Base-by-base conservation (phyloP, 1,140 invertebrate species). In the Pomacea maculata region DNA sequence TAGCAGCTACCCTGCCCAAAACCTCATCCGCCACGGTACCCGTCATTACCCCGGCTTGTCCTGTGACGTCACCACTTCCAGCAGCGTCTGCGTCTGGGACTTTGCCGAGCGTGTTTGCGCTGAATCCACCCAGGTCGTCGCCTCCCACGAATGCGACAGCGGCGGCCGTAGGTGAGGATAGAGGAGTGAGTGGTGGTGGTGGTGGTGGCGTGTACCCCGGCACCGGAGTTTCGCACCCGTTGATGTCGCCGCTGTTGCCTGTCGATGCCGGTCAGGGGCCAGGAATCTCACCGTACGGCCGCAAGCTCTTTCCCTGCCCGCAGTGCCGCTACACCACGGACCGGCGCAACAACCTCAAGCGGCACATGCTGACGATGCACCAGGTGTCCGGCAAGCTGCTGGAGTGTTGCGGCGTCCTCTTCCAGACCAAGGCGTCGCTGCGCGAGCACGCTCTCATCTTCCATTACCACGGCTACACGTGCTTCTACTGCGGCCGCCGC, bases 321-420 rank as follows among this genome's bases (percentile, higher is more conserved):
- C 87, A 90, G 78, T 92, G 92, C 81, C 83, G 88, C 14, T 92
- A 92, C 83, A 86, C 86, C 14, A 92, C 92, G 1, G 91, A 92
- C 82, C 87, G 92, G 67, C 84, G 91, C 73, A 92, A 92, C 85
- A 92, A 92, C 84, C 86, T 92, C 29, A 91, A 92, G 82, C 86
- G 92, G 14, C 92, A 92, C 84, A 88, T 90, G 83, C 83, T 88
- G 25, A 92, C 91, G 21, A 92, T 92, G 92, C 92, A 92, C 83
- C 90, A 91, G 80, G 81, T 87, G 8, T 88, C 86, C 54, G 80
- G 86, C 34, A 89, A 89, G 75, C 84, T 87, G n/a, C 86, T 92
- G 12, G 91, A 92, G 80, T 92, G 92, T 80, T 92, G 92, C 80
- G 91, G 90, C 14, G 84, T 88, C 9, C 78, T 89, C 19, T 92